Percentiles rank a stretch among this genome's conserved stretches.
Evolutionary conservation across 2,888 invertebrate genomes (phyloP).

Genomic region (Drosophila affinis): DNA sequence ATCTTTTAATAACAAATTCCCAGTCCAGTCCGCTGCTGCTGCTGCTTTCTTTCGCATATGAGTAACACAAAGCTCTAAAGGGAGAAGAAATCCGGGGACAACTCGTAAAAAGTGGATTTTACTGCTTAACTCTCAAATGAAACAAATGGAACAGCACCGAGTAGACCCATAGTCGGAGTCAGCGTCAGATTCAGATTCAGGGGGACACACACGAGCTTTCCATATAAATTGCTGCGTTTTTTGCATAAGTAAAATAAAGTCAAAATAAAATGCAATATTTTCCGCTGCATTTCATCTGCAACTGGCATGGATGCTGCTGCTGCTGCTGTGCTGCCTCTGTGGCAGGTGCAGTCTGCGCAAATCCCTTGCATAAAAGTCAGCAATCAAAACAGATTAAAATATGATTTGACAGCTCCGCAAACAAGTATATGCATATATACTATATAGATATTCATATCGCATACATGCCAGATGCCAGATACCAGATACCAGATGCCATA

Average conservation of each 20-base stretch:
- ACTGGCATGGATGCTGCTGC: constrained; percentile 8
- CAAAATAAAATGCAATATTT: constrained; percentile 66
- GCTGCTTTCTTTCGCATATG: constrained; percentile 39
- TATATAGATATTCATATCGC: constrained; percentile 34
- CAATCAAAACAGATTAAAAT: constrained; percentile 83
- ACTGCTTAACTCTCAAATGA: constrained; percentile 75
- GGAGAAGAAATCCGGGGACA: constrained; percentile 32
- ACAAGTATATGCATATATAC: constrained; percentile 39
- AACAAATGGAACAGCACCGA: constrained; percentile 59
- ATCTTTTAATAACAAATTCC: constrained; percentile 67
- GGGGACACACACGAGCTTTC: constrained; percentile 9
- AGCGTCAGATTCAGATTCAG: constrained; percentile 22
- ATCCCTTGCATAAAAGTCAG: constrained; percentile 82
- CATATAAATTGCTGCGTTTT: constrained; percentile 40
- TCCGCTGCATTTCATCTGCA: constrained; percentile 45
- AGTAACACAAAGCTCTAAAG: constrained; percentile 45
- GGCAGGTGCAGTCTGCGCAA: constrained; percentile 58
- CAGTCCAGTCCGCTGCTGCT: constrained; percentile 11
- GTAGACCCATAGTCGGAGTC: constrained; percentile 2
- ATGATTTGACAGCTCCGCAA: constrained; percentile 81
- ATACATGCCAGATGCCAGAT: constrained; percentile 2
- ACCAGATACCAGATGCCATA: constrained; percentile 20
- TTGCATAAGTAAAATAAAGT: constrained; percentile 78
- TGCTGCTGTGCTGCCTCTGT: constrained; percentile 26
- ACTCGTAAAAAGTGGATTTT: constrained; percentile 77